A percentile compares a stretch with the other conserved stretches of the same genome.
phyloP scores from a whole-genome alignment of 2,113 vertebrate genomes.

The Empidonax traillii region DNA sequence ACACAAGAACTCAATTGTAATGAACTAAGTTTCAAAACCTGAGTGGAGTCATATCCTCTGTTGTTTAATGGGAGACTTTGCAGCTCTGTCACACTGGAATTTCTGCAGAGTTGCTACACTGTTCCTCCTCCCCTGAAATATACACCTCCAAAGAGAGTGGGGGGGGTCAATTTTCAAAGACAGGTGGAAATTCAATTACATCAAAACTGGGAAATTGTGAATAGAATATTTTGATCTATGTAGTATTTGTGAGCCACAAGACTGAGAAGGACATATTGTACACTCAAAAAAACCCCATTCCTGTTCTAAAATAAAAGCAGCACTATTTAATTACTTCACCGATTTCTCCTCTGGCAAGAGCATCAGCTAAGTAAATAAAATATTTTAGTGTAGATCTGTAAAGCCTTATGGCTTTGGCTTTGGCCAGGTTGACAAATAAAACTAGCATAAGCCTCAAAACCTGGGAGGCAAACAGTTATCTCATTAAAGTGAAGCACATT shows the following conservation, averaged over 20 bases:
- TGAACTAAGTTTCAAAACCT: neutral
- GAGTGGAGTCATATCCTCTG: neutral
- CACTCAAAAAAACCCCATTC: neutral
- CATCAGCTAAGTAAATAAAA: constrained; percentile 33
- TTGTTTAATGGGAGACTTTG: neutral
- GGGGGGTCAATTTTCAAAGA: neutral
- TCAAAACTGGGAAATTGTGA: neutral
- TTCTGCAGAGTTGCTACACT: neutral
- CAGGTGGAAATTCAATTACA: neutral
- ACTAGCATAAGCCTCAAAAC: constrained; percentile 55
- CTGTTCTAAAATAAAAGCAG: neutral
- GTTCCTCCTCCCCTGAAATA: neutral
- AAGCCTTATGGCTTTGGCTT: constrained; percentile 26
- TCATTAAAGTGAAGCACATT: constrained; percentile 73
- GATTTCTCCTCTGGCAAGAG: neutral
- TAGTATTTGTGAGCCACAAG: neutral
- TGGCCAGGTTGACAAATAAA: constrained; percentile 65
- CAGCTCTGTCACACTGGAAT: neutral
- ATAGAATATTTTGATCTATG: constrained; percentile 8
- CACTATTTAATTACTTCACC: constrained; percentile 25
- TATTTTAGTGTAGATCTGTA: constrained; percentile 13
- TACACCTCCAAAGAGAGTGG: neutral
- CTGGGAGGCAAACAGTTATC: constrained; percentile 62
- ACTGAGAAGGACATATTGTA: neutral
- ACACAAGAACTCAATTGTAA: neutral